Percentiles rank a stretch among this genome's conserved stretches.
These are phyloP conservation scores for Xenotilapia leptura DNA, from an alignment of 2,113 vertebrate genomes.

Conservation along the genomic window DNA sequence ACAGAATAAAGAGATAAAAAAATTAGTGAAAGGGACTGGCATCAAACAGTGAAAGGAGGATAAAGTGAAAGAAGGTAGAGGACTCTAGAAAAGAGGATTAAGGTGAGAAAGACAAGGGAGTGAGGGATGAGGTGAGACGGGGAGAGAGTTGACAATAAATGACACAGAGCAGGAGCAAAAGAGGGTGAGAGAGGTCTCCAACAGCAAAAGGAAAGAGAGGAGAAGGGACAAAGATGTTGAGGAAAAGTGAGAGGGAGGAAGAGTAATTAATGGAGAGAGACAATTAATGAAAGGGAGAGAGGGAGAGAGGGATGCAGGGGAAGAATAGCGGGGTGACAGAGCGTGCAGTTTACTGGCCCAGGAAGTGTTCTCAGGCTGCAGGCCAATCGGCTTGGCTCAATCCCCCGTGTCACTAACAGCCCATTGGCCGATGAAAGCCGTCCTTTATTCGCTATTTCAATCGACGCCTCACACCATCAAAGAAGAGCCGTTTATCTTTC, in stretches of 20 bases:
- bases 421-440: conserved; percentile 69
- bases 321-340: conserved; percentile 56
- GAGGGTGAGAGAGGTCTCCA: neutral
- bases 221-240: neutral
- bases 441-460: conserved; percentile 64
- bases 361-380: conserved; percentile 68
- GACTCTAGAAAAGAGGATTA: neutral
- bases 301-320: neutral
- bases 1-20: neutral
- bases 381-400: conserved; percentile 66
- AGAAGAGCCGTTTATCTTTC: conserved; percentile 65
- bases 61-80: neutral
- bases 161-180: neutral
- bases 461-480: conserved; percentile 55
- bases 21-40: neutral
- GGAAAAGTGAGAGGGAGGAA: neutral
- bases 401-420: conserved; percentile 61
- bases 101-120: neutral
- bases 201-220: neutral
- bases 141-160: neutral
- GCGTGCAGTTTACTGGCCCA: conserved; percentile 58
- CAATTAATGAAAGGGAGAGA: neutral
- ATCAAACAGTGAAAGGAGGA: neutral
- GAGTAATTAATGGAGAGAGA: conserved; percentile 23
- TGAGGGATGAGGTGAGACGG: neutral